These are phyloP conservation scores for Mastomys natalensis DNA, from an alignment of 2,113 vertebrate species.

Conservation along the genomic window DNA sequence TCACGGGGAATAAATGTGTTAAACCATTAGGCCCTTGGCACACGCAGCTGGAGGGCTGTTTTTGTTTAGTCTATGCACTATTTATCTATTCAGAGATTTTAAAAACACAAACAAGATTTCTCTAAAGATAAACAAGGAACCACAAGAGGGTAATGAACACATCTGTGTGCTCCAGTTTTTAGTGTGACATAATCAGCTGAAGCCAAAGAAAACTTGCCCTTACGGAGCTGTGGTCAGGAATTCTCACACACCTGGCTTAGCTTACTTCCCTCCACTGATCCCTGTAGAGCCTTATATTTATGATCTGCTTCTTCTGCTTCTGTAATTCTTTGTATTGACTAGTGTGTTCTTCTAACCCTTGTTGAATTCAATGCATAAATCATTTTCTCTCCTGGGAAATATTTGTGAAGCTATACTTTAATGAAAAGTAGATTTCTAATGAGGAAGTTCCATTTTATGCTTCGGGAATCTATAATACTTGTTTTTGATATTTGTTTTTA, in stretches of 20 bases:
- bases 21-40: neutral
- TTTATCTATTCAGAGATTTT: neutral
- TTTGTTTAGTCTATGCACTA: constrained; percentile 67
- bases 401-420: neutral
- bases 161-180: neutral
- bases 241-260: neutral
- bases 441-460: neutral
- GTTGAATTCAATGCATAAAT: neutral
- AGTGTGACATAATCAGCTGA: neutral
- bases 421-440: neutral
- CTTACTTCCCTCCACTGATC: neutral
- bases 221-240: neutral
- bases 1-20: neutral
- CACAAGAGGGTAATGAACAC: neutral
- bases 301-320: neutral
- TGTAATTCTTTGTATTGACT: neutral
- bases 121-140: constrained; percentile 43
- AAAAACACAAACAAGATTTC: constrained; percentile 23
- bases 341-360: neutral
- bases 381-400: neutral
- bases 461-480: neutral
- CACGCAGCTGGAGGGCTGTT: neutral
- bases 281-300: neutral
- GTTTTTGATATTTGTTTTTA: neutral
- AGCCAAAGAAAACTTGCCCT: neutral